Evolutionary conservation across 2,797 vertebrate species (phyloP).

Genomic region (Xiphorhynchus erythropygius): DNA sequence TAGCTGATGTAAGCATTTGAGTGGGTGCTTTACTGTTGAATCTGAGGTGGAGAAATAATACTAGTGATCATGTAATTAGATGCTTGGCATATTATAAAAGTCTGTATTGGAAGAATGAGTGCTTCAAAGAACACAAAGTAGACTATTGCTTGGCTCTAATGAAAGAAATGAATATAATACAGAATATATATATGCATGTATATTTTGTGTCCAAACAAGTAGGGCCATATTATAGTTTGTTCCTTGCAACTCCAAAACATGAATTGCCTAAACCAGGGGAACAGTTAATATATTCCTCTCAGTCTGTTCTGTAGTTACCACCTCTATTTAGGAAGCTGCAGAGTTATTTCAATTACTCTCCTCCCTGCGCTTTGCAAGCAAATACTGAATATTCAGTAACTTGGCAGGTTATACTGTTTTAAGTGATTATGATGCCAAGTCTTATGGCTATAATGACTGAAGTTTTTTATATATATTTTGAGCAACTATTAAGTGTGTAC

Average conservation of each 20-base stretch:
- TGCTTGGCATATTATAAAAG: not conserved
- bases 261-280: not conserved
- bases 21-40: not conserved
- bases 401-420: not conserved
- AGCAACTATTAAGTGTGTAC: not conserved
- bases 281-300: not conserved
- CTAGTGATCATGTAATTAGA: not conserved
- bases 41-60: not conserved
- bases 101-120: not conserved
- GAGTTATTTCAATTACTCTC: not conserved
- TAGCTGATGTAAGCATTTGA: not conserved
- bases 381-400: not conserved
- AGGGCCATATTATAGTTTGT: not conserved
- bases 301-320: not conserved
- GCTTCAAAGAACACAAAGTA: not conserved
- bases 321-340: not conserved
- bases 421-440: not conserved
- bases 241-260: not conserved
- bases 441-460: not conserved
- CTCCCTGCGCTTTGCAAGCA: not conserved
- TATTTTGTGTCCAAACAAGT: not conserved
- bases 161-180: not conserved
- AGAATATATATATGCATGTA: not conserved
- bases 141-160: not conserved
- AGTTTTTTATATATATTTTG: not conserved